A percentile compares a stretch with the other conserved stretches of the same genome.
phyloP scores from a whole-genome alignment of 2,113 vertebrate genomes.

The Dicentrarchus labrax region DNA sequence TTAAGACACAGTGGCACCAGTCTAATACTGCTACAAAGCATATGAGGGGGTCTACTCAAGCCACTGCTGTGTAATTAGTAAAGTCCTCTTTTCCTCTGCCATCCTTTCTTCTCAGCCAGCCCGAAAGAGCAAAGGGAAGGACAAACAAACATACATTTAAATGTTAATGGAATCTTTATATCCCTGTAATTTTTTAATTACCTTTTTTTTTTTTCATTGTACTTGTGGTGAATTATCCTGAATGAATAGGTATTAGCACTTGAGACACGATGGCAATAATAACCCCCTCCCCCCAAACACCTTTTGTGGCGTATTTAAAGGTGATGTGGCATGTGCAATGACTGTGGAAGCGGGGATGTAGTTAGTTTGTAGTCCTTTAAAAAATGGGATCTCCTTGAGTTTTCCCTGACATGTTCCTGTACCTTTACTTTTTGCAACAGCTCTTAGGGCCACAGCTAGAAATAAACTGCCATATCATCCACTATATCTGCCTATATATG shows the following conservation, averaged over 20 bases:
- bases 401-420: conserved; percentile 8
- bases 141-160: conserved; percentile 54
- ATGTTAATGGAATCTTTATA: conserved; percentile 72
- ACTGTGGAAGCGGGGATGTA: not conserved
- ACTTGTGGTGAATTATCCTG: conserved; percentile 52
- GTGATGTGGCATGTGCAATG: not conserved
- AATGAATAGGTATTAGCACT: conserved; percentile 67
- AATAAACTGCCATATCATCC: too few relatives aligned
- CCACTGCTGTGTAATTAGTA: conserved; percentile 68
- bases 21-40: conserved; percentile 31
- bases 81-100: conserved; percentile 26
- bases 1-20: conserved; percentile 52
- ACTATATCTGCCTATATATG: not conserved
- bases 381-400: conserved; percentile 21
- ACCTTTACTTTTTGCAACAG: too few relatives aligned
- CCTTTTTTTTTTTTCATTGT: conserved; percentile 53
- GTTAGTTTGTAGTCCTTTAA: conserved; percentile 26
- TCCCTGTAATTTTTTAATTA: conserved; percentile 66
- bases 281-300: conserved; percentile 19
- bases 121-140: conserved; percentile 12
- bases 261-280: conserved; percentile 56
- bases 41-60: conserved; percentile 48
- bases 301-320: not conserved
- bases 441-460: too few relatives aligned
- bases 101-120: conserved; percentile 11